phyloP scores from a whole-genome alignment of 2,797 vertebrate genomes.

The Poecile montanus region DNA sequence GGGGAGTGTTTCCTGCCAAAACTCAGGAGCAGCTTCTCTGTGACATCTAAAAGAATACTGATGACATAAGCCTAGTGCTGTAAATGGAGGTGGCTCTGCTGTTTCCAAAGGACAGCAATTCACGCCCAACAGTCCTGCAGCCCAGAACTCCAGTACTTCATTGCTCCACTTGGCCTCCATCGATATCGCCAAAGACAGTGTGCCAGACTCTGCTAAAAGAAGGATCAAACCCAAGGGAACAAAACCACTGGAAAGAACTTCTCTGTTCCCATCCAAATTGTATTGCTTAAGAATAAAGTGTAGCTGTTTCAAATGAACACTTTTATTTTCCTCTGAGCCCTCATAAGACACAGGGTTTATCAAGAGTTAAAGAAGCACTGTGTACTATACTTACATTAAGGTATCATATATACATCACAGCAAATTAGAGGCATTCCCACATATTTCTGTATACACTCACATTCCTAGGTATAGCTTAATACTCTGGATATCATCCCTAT shows the following conservation, averaged over 20 bases:
- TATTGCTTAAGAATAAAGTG: neutral
- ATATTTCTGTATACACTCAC: neutral
- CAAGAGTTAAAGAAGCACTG: neutral
- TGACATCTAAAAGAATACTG: constrained; percentile 3
- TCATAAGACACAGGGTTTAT: neutral
- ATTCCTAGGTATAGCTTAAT: neutral
- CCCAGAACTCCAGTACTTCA: neutral
- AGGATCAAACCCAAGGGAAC: neutral
- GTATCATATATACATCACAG: neutral
- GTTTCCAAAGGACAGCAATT: neutral
- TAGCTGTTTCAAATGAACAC: neutral
- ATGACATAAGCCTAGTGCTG: neutral
- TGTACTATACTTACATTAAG: neutral
- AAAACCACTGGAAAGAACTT: neutral
- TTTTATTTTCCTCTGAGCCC: neutral
- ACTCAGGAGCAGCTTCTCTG: constrained; percentile 13
- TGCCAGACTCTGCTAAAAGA: neutral
- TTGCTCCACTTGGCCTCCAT: neutral
- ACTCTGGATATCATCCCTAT: neutral
- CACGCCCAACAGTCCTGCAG: neutral
- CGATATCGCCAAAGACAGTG: neutral
- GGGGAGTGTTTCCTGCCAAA: constrained; percentile 30
- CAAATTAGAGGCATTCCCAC: neutral
- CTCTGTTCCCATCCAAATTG: neutral
- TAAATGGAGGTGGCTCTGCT: neutral